phyloP scores from a whole-genome alignment of 2,113 vertebrate genomes.

The Nicator chloris region DNA sequence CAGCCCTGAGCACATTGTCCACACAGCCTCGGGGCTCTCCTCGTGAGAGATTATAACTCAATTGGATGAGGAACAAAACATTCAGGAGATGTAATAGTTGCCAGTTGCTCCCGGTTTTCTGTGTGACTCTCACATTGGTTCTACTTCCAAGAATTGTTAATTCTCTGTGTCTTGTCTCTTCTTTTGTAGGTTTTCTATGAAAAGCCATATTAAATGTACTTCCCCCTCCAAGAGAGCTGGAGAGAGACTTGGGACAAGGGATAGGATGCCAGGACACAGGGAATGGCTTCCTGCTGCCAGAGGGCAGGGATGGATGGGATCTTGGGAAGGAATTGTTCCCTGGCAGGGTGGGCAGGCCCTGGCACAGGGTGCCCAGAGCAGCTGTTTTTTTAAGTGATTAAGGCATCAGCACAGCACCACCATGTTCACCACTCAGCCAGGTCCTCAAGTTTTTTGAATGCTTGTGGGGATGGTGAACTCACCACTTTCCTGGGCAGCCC shows the following conservation, averaged over 20 bases:
- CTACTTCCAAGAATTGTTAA: background rate
- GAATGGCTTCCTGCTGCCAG: background rate
- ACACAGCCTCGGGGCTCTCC: background rate
- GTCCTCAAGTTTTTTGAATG: background rate
- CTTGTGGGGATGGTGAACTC: background rate
- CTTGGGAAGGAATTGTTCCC: background rate
- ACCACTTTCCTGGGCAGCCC: background rate
- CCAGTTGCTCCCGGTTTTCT: background rate
- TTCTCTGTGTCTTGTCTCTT: background rate
- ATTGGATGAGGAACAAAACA: background rate
- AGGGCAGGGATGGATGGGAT: background rate
- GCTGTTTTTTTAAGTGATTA: background rate
- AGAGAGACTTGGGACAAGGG: background rate
- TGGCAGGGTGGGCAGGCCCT: background rate
- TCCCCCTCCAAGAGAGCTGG: background rate
- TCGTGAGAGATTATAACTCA: accelerated
- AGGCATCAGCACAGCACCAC: background rate
- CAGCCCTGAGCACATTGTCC: background rate
- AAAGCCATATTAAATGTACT: background rate
- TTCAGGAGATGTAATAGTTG: background rate
- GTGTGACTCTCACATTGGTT: background rate
- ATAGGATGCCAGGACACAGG: background rate
- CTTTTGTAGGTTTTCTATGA: background rate
- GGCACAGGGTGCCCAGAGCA: background rate
- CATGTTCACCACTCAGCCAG: background rate